Evolutionary conservation across 2,797 vertebrate genomes (phyloP), one percentile per base, ranked within the genome.

Genomic region (Prunella strophiata): DNA sequence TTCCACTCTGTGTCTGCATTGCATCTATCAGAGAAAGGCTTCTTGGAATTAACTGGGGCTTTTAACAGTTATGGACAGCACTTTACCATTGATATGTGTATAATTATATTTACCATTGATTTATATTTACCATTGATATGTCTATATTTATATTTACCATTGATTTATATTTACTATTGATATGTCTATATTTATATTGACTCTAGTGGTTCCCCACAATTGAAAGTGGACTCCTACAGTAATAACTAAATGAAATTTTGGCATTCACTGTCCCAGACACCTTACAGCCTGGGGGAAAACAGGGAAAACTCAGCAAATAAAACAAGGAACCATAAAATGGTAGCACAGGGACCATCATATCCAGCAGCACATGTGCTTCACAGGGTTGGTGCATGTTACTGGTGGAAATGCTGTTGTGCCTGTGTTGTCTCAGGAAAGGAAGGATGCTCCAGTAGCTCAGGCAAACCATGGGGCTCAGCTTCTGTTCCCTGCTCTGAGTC

Each of bases 401-500:
- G 8, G 5, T 54, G 34, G 57, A 72, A 72, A 72, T 92, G 29
- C 42, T 83, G 40, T 67, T 67, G 32, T 22, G n/a, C 32, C 30
- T 58, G 9, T 65, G 19, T 65, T 7, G 0, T 90, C 43, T 76
- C 43, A 25, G 38, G 58, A 73, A 81, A 62, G 34, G 16, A 61
- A 59, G n/a, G 51, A 59, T 66, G 84, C 50, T 36, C 32, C 47
- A 52, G 14, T 50, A 81, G 43, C 51, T 88, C 29, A 34, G 13
- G 9, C 45, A 91, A 83, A 71, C 61, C 59, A 7, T 63, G 52
- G 91, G 57, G 75, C 62, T 75, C 40, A 57, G 26, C 40, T 78
- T 74, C 52, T 90, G 26, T 88, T 91, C 50, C 58, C 93, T 93
- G 73, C 45, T 95, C 77, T 54, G 47, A 80, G 61, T 86, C 74